Evolutionary conservation across 1,140 invertebrate species (phyloP).

Genomic region (Armadillidium nasatum): DNA sequence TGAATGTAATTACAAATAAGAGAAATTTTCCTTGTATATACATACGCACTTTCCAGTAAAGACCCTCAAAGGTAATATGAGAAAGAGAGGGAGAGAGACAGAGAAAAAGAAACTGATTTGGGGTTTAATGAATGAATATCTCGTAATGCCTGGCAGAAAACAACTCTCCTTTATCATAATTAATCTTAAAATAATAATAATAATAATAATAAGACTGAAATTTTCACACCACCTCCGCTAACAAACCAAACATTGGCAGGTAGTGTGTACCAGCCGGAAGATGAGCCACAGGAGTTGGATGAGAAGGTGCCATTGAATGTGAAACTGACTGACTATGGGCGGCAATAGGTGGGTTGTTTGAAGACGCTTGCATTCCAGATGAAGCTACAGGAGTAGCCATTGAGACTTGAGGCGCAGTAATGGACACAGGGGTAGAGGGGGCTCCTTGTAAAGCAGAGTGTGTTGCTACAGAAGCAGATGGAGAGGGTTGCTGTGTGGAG

Average conservation of each 20-base stretch:
- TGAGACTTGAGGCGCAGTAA: neutral
- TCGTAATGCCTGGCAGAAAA: too few species aligned
- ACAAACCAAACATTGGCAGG: neutral
- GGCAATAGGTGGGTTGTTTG: neutral
- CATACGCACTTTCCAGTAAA: neutral
- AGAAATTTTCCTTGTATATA: neutral
- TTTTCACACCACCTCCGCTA: conserved; percentile 1
- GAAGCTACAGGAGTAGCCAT: neutral
- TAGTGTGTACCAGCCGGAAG: neutral
- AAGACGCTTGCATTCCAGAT: neutral
- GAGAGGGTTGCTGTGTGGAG: conserved; percentile 19
- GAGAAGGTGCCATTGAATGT: neutral
- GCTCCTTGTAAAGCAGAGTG: neutral
- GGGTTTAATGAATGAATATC: neutral
- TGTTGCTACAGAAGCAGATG: neutral
- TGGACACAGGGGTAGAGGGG: neutral
- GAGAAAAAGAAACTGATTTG: neutral
- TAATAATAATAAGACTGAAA: neutral
- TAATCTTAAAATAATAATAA: neutral
- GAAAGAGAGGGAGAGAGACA: neutral
- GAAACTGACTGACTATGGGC: neutral
- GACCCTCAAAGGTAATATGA: neutral
- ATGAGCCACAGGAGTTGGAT: neutral
- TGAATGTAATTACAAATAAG: too few species aligned
- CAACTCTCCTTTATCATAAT: neutral